Percentiles rank a stretch among this genome's conserved stretches.
Evolutionary conservation across 2,797 vertebrate genomes (phyloP).

Genomic region (Syndactyla subalaris): DNA sequence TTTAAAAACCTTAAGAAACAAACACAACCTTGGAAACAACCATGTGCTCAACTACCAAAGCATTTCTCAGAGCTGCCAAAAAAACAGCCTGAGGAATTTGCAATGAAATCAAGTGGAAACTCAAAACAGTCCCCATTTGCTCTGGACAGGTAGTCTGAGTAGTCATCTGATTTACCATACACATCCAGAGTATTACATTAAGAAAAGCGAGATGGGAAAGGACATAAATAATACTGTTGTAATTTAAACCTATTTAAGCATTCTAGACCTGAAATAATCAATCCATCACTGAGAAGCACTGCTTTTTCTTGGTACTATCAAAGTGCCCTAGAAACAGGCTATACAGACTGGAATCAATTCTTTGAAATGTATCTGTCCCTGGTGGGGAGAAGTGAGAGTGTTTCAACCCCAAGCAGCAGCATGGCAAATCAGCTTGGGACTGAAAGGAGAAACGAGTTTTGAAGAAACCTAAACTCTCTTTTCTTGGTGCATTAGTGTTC

Average conservation of each 20-base stretch:
- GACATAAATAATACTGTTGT: background rate
- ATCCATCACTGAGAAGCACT: background rate
- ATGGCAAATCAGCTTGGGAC: background rate
- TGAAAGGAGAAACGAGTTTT: background rate
- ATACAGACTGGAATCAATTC: background rate
- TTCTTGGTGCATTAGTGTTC: background rate
- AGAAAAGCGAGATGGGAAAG: background rate
- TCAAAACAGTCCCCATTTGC: background rate
- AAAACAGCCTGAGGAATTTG: background rate
- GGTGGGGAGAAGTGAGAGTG: background rate
- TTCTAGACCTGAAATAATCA: background rate
- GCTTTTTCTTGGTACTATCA: background rate
- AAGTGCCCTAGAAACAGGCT: background rate
- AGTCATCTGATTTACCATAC: background rate
- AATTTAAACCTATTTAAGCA: background rate
- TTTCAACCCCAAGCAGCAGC: background rate
- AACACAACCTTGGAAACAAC: conserved; percentile 16
- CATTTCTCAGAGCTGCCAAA: conserved; percentile 3
- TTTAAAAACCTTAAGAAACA: conserved; percentile 12
- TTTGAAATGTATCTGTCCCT: background rate
- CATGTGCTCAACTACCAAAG: conserved; percentile 1
- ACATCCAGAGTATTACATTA: background rate
- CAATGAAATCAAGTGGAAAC: conserved; percentile 21
- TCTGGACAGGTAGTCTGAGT: background rate
- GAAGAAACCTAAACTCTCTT: background rate